These are phyloP conservation scores for Anoplophora glabripennis DNA, from an alignment of 1,140 invertebrate species.

Conservation along the genomic window DNA sequence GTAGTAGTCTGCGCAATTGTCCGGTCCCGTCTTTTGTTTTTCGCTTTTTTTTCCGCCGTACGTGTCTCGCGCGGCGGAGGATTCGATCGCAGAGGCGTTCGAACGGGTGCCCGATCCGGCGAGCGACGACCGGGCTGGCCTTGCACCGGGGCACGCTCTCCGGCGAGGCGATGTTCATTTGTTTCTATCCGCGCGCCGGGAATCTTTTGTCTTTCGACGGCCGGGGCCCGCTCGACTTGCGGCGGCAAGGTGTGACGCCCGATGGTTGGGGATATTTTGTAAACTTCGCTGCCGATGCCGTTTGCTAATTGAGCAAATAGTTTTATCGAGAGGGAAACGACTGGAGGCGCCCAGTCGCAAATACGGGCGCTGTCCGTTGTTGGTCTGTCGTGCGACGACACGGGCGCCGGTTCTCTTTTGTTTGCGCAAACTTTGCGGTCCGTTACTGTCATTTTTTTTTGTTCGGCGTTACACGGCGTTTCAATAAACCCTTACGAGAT, in stretches of 20 bases:
- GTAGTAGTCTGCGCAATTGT: slow-evolving; percentile 22
- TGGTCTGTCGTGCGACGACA: neutral
- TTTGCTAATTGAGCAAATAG: too few species aligned
- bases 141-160: slow-evolving; percentile 2
- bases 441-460: too few species aligned
- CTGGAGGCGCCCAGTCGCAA: too few species aligned
- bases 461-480: too few species aligned
- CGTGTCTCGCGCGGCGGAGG: neutral
- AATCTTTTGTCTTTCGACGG: slow-evolving; percentile 15
- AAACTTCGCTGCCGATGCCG: too few species aligned
- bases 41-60: neutral
- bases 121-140: slow-evolving; percentile 10
- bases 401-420: slow-evolving; percentile 11
- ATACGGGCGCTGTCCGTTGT: too few species aligned
- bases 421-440: neutral
- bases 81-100: slow-evolving; percentile 3
- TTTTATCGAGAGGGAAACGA: too few species aligned
- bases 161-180: slow-evolving; percentile 14
- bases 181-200: slow-evolving; percentile 1
- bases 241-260: slow-evolving; percentile 15
- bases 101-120: slow-evolving; percentile 8
- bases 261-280: too few species aligned
- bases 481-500: too few species aligned
- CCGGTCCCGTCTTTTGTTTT: neutral
- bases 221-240: slow-evolving; percentile 19